Conservation (phyloP, 1,140 invertebrate genomes). For the Zaprionus taronus region DNA sequence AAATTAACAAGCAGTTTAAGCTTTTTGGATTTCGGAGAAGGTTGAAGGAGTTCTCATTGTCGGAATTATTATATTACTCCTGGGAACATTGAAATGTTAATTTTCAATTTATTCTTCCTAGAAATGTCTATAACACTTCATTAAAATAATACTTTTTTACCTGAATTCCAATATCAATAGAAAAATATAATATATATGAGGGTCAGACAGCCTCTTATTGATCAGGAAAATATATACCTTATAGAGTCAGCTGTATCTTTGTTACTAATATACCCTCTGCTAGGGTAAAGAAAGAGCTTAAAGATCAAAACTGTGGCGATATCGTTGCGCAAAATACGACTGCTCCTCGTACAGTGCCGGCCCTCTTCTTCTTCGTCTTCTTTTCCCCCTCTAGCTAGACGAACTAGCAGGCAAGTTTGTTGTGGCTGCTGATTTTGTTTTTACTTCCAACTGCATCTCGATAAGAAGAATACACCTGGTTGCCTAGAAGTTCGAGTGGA, state of each 20-base stretch:
- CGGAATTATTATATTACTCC: background rate
- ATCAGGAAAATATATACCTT: background rate
- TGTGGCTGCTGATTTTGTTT: conserved; percentile 3
- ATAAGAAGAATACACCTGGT: conserved; percentile 29
- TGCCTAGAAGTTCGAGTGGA: conserved; percentile 1
- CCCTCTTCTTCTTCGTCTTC: background rate
- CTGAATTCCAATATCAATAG: too few relatives aligned
- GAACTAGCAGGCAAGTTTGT: background rate
- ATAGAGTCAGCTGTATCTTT: background rate
- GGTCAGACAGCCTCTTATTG: background rate
- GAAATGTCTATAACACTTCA: too few relatives aligned
- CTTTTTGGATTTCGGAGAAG: background rate
- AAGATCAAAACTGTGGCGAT: conserved; percentile 44
- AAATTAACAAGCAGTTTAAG: too few relatives aligned
- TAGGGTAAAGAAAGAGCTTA: conserved; percentile 31
- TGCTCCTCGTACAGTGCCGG: background rate
- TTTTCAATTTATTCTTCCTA: too few relatives aligned
- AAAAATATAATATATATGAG: too few relatives aligned
- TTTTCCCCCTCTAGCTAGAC: background rate
- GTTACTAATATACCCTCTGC: background rate
- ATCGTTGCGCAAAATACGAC: conserved; percentile 26
- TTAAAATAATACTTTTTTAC: too few relatives aligned
- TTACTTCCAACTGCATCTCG: conserved; percentile 13
- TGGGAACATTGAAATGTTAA: too few relatives aligned
- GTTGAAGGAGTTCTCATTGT: background rate